Percentiles rank a stretch among this genome's conserved stretches.
Conservation (phyloP, 2,797 vertebrate species). For the Poliocrania exsul region DNA sequence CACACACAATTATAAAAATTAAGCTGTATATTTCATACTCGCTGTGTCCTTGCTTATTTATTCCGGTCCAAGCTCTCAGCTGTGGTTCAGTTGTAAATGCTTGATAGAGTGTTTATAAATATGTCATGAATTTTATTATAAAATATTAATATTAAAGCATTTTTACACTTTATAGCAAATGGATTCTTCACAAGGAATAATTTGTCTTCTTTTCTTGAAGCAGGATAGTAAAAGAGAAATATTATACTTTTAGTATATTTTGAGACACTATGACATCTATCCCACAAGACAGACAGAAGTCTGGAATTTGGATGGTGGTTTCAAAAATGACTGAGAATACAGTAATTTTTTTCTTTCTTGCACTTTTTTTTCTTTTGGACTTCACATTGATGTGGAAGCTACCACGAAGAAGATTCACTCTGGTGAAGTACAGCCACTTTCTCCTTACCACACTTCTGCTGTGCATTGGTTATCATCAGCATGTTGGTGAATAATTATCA, state of each 20-base stretch:
- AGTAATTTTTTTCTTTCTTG: neutral
- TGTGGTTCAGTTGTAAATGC: slow-evolving; percentile 65
- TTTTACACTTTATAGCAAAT: slow-evolving; percentile 79
- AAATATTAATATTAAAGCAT: slow-evolving; percentile 77
- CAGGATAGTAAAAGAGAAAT: neutral
- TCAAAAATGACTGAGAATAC: neutral
- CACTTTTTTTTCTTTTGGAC: neutral
- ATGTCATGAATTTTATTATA: slow-evolving; percentile 75
- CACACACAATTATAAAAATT: slow-evolving; percentile 81
- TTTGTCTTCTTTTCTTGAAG: slow-evolving; percentile 72
- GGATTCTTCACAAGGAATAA: slow-evolving; percentile 74
- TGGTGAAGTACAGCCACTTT: neutral
- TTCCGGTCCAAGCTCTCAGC: slow-evolving; percentile 57
- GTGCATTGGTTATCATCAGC: neutral
- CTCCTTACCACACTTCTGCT: neutral
- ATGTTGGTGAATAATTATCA: neutral
- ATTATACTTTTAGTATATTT: neutral
- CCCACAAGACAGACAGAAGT: neutral
- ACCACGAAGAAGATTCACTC: neutral
- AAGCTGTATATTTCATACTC: slow-evolving; percentile 85
- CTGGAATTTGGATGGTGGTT: neutral
- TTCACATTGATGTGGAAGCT: neutral
- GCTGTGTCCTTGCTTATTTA: slow-evolving; percentile 77
- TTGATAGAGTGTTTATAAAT: slow-evolving; percentile 75
- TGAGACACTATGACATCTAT: neutral